These are phyloP conservation scores for Cabera pusaria DNA, from an alignment of 2,888 invertebrate genomes.

Conservation along the genomic window DNA sequence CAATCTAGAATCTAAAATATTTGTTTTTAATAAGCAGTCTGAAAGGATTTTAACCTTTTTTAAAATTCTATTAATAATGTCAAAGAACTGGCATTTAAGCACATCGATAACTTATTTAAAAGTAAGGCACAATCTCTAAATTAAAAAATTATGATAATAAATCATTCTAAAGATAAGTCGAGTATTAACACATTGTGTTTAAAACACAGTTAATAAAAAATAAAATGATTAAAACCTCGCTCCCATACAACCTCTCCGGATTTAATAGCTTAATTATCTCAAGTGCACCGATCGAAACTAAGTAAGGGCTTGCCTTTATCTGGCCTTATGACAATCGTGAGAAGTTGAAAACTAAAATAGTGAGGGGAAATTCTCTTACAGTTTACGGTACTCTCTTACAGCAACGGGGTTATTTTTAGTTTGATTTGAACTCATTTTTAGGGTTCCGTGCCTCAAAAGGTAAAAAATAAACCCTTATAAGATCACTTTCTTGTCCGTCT, in stretches of 20 bases:
- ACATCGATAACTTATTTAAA: too few relatives aligned
- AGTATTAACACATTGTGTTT: slow-evolving; percentile 54
- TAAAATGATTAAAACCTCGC: slow-evolving; percentile 51
- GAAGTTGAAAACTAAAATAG: slow-evolving; percentile 6
- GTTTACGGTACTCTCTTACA: too few relatives aligned
- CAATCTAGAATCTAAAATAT: too few relatives aligned
- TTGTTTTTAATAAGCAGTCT: too few relatives aligned
- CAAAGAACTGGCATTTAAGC: too few relatives aligned
- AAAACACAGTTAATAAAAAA: slow-evolving; percentile 50
- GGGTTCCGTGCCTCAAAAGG: too few relatives aligned
- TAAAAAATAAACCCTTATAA: too few relatives aligned
- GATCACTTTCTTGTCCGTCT: too few relatives aligned
- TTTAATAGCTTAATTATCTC: slow-evolving; percentile 79
- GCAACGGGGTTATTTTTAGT: too few relatives aligned
- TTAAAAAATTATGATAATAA: neutral
- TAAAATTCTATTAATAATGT: too few relatives aligned
- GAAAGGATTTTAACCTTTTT: too few relatives aligned
- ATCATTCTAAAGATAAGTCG: slow-evolving; percentile 11
- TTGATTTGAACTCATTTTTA: too few relatives aligned
- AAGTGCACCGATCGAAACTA: slow-evolving; percentile 61
- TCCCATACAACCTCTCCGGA: slow-evolving; percentile 30
- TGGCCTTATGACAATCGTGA: slow-evolving; percentile 17
- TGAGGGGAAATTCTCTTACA: slow-evolving; percentile 1
- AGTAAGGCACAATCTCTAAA: neutral
- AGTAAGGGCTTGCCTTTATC: slow-evolving; percentile 40